Conservation (phyloP, 2,113 vertebrate species). For the Cyphomyrus plagiostoma region DNA sequence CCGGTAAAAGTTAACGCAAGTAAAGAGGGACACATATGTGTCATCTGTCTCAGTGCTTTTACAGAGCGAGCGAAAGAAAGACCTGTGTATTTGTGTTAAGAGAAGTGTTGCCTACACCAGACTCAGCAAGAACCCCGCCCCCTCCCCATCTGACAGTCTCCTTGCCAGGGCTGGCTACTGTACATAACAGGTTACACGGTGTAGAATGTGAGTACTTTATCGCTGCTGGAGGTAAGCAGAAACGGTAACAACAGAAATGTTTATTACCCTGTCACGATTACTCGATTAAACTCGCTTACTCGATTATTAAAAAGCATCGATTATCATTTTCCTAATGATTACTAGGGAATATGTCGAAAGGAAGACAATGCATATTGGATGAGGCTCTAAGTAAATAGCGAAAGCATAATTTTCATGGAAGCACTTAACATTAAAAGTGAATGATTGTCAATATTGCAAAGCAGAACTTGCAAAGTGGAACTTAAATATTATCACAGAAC, state of each 20-base stretch:
- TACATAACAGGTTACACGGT: neutral
- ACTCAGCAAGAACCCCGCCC: neutral
- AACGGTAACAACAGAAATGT: neutral
- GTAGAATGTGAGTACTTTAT: neutral
- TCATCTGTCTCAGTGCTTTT: neutral
- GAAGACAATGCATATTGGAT: neutral
- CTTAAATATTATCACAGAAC: neutral
- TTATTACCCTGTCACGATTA: neutral
- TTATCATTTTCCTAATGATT: neutral
- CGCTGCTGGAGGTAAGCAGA: neutral
- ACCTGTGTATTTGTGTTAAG: neutral
- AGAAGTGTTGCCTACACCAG: neutral
- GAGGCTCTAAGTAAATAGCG: neutral
- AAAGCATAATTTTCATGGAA: neutral
- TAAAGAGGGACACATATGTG: neutral
- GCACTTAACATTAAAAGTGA: neutral
- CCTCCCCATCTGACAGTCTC: neutral
- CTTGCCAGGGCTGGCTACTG: neutral
- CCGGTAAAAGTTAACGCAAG: neutral
- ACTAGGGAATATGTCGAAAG: neutral
- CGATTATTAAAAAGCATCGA: neutral
- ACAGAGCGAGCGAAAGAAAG: neutral
- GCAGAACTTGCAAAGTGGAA: neutral
- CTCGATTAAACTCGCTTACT: neutral
- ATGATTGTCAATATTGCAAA: neutral